phyloP scores from a whole-genome alignment of 2,888 invertebrate species.

The Tipula lateralis region DNA sequence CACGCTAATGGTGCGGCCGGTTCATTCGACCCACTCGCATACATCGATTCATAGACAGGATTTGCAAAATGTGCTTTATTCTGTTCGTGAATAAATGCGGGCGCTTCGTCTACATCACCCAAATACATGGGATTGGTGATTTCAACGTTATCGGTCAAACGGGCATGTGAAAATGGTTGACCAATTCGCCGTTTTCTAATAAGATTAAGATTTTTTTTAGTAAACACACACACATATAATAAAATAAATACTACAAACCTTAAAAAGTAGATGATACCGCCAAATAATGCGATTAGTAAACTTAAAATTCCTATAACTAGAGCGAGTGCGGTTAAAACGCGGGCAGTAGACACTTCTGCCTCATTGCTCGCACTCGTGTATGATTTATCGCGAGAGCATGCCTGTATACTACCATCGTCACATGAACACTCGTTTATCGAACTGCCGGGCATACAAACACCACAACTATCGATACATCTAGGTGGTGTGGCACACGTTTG shows the following conservation, averaged over 20 bases:
- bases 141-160: slow-evolving; percentile 79
- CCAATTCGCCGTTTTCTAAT: slow-evolving; percentile 53
- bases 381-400: slow-evolving; percentile 46
- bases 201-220: no score
- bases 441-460: slow-evolving; percentile 45
- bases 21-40: slow-evolving; percentile 50
- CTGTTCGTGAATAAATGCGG: slow-evolving; percentile 53
- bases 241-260: slow-evolving; percentile 43
- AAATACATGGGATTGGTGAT: slow-evolving; percentile 83
- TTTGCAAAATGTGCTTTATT: slow-evolving; percentile 78
- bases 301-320: slow-evolving; percentile 42
- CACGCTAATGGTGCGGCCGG: slow-evolving; percentile 42
- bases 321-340: slow-evolving; percentile 43
- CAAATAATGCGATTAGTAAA: slow-evolving; percentile 43
- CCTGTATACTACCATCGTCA: slow-evolving; percentile 41
- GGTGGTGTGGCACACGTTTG: slow-evolving; percentile 53
- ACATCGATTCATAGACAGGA: slow-evolving; percentile 82
- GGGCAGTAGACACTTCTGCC: slow-evolving; percentile 43
- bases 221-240: not conserved
- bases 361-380: slow-evolving; percentile 45
- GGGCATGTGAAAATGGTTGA: slow-evolving; percentile 68
- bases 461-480: slow-evolving; percentile 44
- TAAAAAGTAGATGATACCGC: slow-evolving; percentile 45
- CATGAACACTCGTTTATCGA: slow-evolving; percentile 48
- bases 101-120: slow-evolving; percentile 64